Evolutionary conservation across 2,797 vertebrate genomes (phyloP).

Genomic region (Anguilla marmorata): DNA sequence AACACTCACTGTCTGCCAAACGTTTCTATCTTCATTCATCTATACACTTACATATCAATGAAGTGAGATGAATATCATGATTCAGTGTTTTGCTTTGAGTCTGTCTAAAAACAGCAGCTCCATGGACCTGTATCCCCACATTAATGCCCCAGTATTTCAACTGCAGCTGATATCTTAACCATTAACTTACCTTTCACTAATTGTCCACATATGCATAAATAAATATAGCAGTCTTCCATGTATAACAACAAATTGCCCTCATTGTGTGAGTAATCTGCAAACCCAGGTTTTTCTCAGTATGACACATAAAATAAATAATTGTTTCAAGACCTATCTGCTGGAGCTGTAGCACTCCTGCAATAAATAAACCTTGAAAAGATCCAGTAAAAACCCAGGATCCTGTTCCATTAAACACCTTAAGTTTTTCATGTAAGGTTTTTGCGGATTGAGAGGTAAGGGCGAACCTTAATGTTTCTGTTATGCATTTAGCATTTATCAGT

Average conservation of each 20-base stretch:
- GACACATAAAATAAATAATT: neutral
- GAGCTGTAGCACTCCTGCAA: neutral
- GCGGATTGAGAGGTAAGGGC: too few relatives aligned
- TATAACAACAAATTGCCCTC: neutral
- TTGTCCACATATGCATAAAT: too few relatives aligned
- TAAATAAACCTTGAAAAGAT: neutral
- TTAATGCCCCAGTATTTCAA: neutral
- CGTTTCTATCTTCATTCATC: conserved; percentile 16
- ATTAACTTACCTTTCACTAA: conserved; percentile 1
- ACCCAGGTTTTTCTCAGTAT: neutral
- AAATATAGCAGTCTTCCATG: neutral
- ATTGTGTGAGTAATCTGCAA: neutral
- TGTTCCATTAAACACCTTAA: too few relatives aligned
- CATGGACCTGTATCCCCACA: conserved; percentile 5
- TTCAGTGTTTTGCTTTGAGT: conserved; percentile 11
- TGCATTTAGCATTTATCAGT: too few relatives aligned
- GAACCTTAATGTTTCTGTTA: too few relatives aligned
- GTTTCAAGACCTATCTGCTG: neutral
- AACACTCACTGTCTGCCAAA: neutral
- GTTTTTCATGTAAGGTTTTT: too few relatives aligned
- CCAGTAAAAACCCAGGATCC: too few relatives aligned
- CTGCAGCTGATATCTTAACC: conserved; percentile 3
- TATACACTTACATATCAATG: conserved; percentile 24
- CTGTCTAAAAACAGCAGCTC: conserved; percentile 13
- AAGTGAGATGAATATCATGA: conserved; percentile 18